Base-by-base conservation (phyloP, 2,888 invertebrate species). In the Notodonta ziczac region DNA sequence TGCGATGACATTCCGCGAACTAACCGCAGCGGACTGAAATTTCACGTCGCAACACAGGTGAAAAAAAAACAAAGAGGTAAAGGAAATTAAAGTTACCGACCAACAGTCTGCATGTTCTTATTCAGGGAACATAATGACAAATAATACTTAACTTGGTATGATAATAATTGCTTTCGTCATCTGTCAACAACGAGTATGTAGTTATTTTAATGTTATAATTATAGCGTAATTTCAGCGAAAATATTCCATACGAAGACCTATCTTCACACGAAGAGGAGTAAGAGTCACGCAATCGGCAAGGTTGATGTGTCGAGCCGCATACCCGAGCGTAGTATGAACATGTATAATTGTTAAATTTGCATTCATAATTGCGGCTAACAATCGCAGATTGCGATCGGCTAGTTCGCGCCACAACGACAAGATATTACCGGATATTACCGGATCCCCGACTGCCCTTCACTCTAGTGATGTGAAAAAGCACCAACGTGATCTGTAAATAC, bases 341-440 rank as follows among this genome's bases (percentile, higher is more conserved):
- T 84, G 82, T 83, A 83, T 87, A 89, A 88, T 89, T 88, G 86
- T 88, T 88, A 86, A 88, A 90, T 91, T 91, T 89, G 85, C 90
- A 90, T 90, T 84, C 80, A 88, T 91, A 89, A 90, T 91, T 81
- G 84, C 76, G 82, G 82, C 84, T 89, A 89, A 90, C 90, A 86
- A 90, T 89, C 79, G 75, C 66, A 83, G 89, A 91, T 90, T 83
- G 86, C 86, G 77, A 91, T 90, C 88, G 74, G 82, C 82, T 86
- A 87, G 88, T 88, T 88, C 86, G 83, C 87, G 81, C 85, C 84
- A 78, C 83, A 83, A 78, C 83, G 86, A 86, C 88, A 86, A 87
- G 82, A 86, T 86, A n/a, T n/a, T n/a, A n/a, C n/a, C n/a, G n/a
- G 88, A 86, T 86, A 82, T 78, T 71, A 76, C 78, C 75, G 82